Conservation (phyloP, 2,797 vertebrate genomes). For the Eulemur mongoz region DNA sequence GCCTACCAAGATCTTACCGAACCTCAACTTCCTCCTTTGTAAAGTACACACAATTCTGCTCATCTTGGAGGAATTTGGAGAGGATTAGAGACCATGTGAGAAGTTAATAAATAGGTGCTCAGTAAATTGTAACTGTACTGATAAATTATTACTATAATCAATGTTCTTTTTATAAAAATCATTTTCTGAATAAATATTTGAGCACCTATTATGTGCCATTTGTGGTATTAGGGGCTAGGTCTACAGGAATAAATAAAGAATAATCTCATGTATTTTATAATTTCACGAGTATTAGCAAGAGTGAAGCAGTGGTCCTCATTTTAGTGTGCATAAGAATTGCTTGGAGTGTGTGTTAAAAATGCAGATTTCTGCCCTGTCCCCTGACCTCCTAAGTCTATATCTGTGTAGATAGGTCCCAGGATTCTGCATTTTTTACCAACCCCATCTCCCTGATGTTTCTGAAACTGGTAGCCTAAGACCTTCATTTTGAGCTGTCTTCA, state of each 20-base stretch:
- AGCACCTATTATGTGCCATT: neutral
- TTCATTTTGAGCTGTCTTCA: neutral
- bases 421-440: neutral
- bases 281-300: neutral
- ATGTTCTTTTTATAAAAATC: neutral
- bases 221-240: neutral
- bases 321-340: neutral
- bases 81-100: neutral
- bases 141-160: neutral
- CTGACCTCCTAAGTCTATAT: neutral
- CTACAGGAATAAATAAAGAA: neutral
- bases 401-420: neutral
- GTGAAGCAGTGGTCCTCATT: neutral
- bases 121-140: neutral
- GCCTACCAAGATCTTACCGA: neutral
- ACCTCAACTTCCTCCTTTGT: neutral
- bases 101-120: neutral
- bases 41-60: neutral
- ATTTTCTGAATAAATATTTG: neutral
- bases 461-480: neutral
- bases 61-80: neutral
- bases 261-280: neutral
- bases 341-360: neutral
- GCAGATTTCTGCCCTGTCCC: neutral
- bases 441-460: neutral